Base-by-base conservation (phyloP, 2,888 invertebrate species). In the Cephus runcator region DNA sequence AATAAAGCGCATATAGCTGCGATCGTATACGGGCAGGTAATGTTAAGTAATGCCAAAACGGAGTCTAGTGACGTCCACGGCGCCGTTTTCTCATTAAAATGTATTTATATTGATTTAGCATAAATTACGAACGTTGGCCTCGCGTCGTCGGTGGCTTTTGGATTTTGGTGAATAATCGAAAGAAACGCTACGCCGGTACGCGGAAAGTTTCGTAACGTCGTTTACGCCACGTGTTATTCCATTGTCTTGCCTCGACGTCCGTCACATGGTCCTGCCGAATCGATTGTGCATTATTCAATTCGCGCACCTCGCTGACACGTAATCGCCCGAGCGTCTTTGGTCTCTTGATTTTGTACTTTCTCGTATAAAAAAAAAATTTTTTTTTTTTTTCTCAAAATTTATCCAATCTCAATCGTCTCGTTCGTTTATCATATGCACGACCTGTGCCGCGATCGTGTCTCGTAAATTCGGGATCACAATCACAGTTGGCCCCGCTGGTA, bases 31-130 rank as follows among this genome's bases (percentile, higher is more conserved):
- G 23, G 6, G 23, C 56, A 56, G 56, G 56, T 56, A 56, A 56
- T 2, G 23, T 56, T 56, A 56, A 23, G 56, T 56, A 56, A 56
- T 56, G 56, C 23, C 56, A 23, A 23, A 56, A 23, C 23, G 23
- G 2, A 56, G 71, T 71, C 71, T 71, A 71, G 71, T 71, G 71
- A 71, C 71, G 71, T 33, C 71, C 6, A 35, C 15, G 71, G 71
- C 71, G 71, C 31, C 71, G 31, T 33, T 11, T 71, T 34, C 71
- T 31, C 31, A 71, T 71, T 71, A 71, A 31, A 71, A 71, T 71
- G 0, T 71, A 71, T 31, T 34, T 71, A 33, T 71, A 31, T 71
- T 71, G 34, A 71, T 34, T 71, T 15, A 34, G 30, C 71, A 71
- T 71, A 31, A 31, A 71, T 71, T 71, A 71, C 56, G 56, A 56